Evolutionary conservation across 2,113 vertebrate genomes (phyloP).

Genomic region (Phalacrocorax brasilianus): DNA sequence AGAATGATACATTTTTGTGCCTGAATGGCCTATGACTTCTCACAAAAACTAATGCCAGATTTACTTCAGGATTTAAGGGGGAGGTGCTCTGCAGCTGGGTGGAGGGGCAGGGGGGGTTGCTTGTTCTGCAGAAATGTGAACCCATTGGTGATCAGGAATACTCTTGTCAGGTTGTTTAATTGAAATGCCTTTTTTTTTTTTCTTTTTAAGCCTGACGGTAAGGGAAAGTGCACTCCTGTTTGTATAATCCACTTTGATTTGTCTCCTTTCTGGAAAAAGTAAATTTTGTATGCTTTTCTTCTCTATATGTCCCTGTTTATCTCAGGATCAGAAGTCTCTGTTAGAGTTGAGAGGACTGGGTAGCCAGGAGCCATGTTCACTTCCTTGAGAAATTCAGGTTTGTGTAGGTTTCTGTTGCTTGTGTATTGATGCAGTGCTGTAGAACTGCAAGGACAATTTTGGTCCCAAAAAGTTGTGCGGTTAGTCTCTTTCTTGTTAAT

Average conservation of each 20-base stretch:
- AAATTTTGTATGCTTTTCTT: neutral
- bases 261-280: neutral
- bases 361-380: neutral
- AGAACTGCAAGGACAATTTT: neutral
- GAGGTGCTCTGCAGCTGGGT: neutral
- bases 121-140: neutral
- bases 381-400: neutral
- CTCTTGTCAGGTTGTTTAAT: neutral
- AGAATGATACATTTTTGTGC: neutral
- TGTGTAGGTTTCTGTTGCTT: neutral
- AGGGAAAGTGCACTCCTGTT: neutral
- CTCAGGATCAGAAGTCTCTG: neutral
- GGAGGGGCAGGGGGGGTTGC: neutral
- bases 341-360: neutral
- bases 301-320: neutral
- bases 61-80: neutral
- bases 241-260: neutral
- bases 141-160: neutral
- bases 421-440: fast-evolving
- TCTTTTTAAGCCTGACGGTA: neutral
- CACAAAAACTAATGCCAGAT: neutral
- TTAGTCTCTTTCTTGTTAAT: neutral
- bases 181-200: neutral
- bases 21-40: neutral
- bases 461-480: neutral